Evolutionary conservation across 1,140 invertebrate species (phyloP).

Genomic region (Doryteuthis pealeii): DNA sequence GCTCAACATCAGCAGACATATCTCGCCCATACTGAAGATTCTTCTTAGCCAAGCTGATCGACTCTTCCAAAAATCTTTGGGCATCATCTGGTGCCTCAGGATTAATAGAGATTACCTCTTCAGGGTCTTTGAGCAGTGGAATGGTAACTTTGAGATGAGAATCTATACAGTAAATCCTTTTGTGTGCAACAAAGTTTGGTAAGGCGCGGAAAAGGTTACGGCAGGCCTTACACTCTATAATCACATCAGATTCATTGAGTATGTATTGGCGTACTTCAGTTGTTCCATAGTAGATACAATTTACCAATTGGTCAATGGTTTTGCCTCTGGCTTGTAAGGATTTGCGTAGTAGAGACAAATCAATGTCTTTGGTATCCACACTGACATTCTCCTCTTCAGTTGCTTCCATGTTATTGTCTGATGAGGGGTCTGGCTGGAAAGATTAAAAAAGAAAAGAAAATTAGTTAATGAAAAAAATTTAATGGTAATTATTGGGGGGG

Average conservation of each 20-base stretch:
- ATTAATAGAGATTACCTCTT: slow-evolving; percentile 46
- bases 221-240: slow-evolving; percentile 84
- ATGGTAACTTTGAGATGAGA: slow-evolving; percentile 22
- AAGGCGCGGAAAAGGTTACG: slow-evolving; percentile 79
- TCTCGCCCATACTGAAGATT: background rate
- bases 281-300: slow-evolving; percentile 5
- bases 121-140: slow-evolving; percentile 14
- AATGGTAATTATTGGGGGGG: background rate
- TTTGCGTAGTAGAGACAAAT: slow-evolving; percentile 1
- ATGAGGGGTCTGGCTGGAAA: background rate
- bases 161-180: slow-evolving; percentile 74
- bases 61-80: background rate
- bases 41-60: background rate
- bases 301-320: slow-evolving; percentile 3
- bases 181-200: slow-evolving; percentile 82
- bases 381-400: background rate
- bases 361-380: background rate
- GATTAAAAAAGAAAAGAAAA: background rate
- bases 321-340: background rate
- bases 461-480: background rate
- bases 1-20: background rate
- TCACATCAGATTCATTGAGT: slow-evolving; percentile 76
- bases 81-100: slow-evolving; percentile 37
- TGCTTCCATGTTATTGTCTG: background rate
- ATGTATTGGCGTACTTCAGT: background rate